phyloP scores from a whole-genome alignment of 1,140 invertebrate species.

The Hycleus phaleratus region DNA sequence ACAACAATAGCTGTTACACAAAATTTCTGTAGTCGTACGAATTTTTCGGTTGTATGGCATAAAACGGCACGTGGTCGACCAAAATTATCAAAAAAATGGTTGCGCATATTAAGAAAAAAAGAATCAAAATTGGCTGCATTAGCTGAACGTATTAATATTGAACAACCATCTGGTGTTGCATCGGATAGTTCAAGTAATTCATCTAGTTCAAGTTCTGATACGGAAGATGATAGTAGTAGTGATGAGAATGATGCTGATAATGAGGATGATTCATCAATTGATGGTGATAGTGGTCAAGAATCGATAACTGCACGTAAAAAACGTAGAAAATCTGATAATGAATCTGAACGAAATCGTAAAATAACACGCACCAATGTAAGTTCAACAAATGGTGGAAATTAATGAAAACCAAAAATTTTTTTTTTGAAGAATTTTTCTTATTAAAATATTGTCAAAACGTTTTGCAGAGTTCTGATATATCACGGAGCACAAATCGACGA shows the following conservation, averaged over 20 bases:
- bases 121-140: slow-evolving; percentile 76
- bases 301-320: slow-evolving; percentile 83
- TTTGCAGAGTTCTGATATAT: slow-evolving; percentile 2
- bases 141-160: slow-evolving; percentile 81
- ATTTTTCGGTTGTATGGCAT: slow-evolving; percentile 97
- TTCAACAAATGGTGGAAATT: not conserved
- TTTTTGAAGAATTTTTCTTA: not conserved
- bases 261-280: slow-evolving; percentile 61
- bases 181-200: slow-evolving; percentile 91
- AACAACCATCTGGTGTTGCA: slow-evolving; percentile 80
- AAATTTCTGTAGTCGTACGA: slow-evolving; percentile 93
- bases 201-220: slow-evolving; percentile 67
- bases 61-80: slow-evolving; percentile 93
- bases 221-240: slow-evolving; percentile 47
- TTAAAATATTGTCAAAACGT: not conserved
- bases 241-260: no score
- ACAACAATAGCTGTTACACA: slow-evolving; percentile 96
- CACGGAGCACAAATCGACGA: slow-evolving; percentile 5
- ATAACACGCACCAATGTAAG: slow-evolving; percentile 24
- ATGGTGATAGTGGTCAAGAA: slow-evolving; percentile 80
- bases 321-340: slow-evolving; percentile 46
- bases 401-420: not conserved
- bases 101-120: slow-evolving; percentile 51
- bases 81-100: slow-evolving; percentile 69
- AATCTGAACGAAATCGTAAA: slow-evolving; percentile 32